A percentile compares a stretch with the other conserved stretches of the same genome.
phyloP scores from a whole-genome alignment of 2,113 vertebrate species.

The Podarcis muralis region DNA sequence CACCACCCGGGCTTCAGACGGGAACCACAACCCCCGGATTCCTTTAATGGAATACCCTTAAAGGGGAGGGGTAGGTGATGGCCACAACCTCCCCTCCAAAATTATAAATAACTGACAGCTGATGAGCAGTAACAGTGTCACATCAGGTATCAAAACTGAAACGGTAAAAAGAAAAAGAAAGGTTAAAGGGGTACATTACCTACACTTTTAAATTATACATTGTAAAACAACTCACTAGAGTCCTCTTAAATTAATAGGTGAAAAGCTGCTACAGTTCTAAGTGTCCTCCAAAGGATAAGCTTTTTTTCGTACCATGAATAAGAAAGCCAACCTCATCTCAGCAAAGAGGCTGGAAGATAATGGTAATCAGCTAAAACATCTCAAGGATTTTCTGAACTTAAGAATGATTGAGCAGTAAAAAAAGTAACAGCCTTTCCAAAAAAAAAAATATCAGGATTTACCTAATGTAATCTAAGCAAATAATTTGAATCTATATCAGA shows the following conservation, averaged over 20 bases:
- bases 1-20: no score
- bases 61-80: no score
- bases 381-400: neutral
- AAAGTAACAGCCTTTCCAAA: neutral
- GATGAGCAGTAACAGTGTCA: neutral
- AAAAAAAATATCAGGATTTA: neutral
- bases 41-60: no score
- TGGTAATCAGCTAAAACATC: neutral
- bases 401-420: neutral
- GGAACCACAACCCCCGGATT: no score
- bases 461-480: neutral
- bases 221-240: conserved; percentile 33
- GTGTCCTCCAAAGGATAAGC: conserved; percentile 2
- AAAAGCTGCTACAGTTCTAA: conserved; percentile 35
- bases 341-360: conserved; percentile 4
- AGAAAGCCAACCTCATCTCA: neutral
- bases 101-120: neutral
- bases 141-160: conserved; percentile 18
- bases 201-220: conserved; percentile 10
- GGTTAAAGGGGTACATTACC: neutral
- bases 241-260: conserved; percentile 3
- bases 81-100: neutral
- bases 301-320: neutral
- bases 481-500: neutral
- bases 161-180: neutral